Conservation (phyloP, 2,888 invertebrate genomes). For the Dolichomitus sp. region DNA sequence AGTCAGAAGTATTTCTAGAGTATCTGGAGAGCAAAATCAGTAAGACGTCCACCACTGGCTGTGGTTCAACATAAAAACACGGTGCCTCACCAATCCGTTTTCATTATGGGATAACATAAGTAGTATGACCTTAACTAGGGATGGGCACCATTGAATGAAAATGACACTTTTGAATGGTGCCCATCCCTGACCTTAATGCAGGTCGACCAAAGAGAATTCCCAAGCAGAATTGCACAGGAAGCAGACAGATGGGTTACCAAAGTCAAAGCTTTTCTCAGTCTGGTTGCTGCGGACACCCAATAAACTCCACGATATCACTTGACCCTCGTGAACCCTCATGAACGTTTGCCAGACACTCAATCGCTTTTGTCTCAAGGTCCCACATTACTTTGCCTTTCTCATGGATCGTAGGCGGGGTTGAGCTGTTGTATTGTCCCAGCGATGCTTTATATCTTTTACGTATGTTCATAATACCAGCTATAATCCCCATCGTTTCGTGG, state of each 20-base stretch:
- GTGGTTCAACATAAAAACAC: background rate
- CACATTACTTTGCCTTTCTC: background rate
- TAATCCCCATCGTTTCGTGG: background rate
- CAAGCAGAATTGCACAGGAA: background rate
- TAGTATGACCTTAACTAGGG: too few relatives aligned
- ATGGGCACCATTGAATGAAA: too few relatives aligned
- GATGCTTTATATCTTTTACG: background rate
- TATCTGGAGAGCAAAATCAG: background rate
- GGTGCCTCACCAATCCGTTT: constrained; percentile 37
- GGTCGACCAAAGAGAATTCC: background rate
- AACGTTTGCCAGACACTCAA: constrained; percentile 10
- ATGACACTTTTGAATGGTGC: too few relatives aligned
- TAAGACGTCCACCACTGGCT: constrained; percentile 3
- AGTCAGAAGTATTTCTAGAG: background rate
- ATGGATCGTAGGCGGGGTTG: background rate
- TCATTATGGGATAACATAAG: constrained; percentile 58
- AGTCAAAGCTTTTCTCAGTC: constrained; percentile 36
- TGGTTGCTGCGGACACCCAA: constrained; percentile 48
- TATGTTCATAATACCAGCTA: background rate
- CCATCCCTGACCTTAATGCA: too few relatives aligned
- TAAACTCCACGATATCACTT: constrained; percentile 65
- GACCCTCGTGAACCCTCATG: constrained; percentile 46
- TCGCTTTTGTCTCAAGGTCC: background rate
- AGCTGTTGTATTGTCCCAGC: background rate
- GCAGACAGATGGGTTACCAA: background rate